These are phyloP conservation scores for Spondyliosoma cantharus DNA, from an alignment of 2,797 vertebrate species.

Conservation along the genomic window DNA sequence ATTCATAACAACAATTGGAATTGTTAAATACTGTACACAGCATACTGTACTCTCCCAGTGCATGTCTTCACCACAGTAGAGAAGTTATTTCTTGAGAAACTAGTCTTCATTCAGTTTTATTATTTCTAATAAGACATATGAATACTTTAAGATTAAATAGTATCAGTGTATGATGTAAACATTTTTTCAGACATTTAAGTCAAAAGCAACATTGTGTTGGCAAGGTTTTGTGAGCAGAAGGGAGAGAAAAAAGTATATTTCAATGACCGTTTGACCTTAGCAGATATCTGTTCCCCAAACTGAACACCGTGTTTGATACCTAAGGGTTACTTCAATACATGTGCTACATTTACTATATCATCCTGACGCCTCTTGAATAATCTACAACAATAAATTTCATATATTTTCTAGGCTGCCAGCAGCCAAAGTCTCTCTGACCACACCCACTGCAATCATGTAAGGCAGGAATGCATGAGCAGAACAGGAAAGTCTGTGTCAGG, in stretches of 20 bases:
- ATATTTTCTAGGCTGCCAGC: slow-evolving; percentile 84
- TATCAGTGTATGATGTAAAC: slow-evolving; percentile 94
- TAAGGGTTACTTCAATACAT: slow-evolving; percentile 77
- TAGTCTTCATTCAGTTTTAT: slow-evolving; percentile 93
- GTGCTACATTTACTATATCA: slow-evolving; percentile 83
- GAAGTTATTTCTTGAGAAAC: slow-evolving; percentile 82
- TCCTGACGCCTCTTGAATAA: slow-evolving; percentile 74
- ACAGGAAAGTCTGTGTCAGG: slow-evolving; percentile 84
- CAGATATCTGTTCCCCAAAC: slow-evolving; percentile 69
- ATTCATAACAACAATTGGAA: slow-evolving; percentile 90
- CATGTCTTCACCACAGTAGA: slow-evolving; percentile 91
- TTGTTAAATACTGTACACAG: slow-evolving; percentile 97
- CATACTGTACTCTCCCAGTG: slow-evolving; percentile 93
- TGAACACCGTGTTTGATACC: slow-evolving; percentile 71
- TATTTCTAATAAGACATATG: slow-evolving; percentile 87
- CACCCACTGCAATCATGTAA: slow-evolving; percentile 87
- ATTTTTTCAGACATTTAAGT: slow-evolving; percentile 84
- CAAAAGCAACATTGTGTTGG: slow-evolving; percentile 76
- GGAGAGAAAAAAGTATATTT: slow-evolving; percentile 69
- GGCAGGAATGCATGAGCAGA: slow-evolving; percentile 86
- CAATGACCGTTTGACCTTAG: slow-evolving; percentile 82
- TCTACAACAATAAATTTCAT: slow-evolving; percentile 82
- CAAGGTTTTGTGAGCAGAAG: slow-evolving; percentile 68
- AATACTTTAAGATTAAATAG: slow-evolving; percentile 92
- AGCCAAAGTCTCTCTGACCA: slow-evolving; percentile 85